These are phyloP conservation scores for Rhinolophus sinicus DNA, from an alignment of 2,113 vertebrate species.

Conservation along the genomic window DNA sequence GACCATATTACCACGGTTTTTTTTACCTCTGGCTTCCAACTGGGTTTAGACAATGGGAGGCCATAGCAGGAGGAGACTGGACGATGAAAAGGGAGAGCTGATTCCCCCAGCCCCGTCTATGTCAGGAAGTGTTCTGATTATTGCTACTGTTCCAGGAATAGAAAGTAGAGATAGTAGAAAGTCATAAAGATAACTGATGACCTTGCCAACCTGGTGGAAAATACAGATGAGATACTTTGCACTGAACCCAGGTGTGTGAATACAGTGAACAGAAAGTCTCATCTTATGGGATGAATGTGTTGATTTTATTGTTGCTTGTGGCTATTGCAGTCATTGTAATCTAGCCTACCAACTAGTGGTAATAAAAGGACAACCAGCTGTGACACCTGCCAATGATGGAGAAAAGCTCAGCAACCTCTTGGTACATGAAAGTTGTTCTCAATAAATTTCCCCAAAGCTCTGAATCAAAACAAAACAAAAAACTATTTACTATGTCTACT, in stretches of 20 bases:
- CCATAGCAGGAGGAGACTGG: background rate
- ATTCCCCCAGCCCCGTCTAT: background rate
- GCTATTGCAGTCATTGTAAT: conserved; percentile 78
- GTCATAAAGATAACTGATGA: conserved; percentile 93
- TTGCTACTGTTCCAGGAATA: background rate
- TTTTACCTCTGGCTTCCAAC: background rate
- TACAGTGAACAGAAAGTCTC: conserved; percentile 92
- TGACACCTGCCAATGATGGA: background rate
- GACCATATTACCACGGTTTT: background rate
- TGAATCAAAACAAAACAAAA: background rate
- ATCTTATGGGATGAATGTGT: conserved; percentile 86
- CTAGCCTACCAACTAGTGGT: conserved; percentile 73
- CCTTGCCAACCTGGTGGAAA: conserved; percentile 93
- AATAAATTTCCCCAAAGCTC: background rate
- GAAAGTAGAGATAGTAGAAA: background rate
- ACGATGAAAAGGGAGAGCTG: background rate
- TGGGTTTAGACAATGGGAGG: background rate
- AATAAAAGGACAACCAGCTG: background rate
- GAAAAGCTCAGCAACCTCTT: background rate
- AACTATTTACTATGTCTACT: background rate
- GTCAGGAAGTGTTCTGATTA: background rate
- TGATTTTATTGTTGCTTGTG: conserved; percentile 77
- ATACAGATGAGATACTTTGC: conserved; percentile 89
- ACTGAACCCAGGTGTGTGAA: conserved; percentile 90
- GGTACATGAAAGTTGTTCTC: background rate